A percentile compares a stretch with the other conserved stretches of the same genome.
Evolutionary conservation across 2,888 invertebrate species (phyloP).

Genomic region (Drosophila paranaensis): DNA sequence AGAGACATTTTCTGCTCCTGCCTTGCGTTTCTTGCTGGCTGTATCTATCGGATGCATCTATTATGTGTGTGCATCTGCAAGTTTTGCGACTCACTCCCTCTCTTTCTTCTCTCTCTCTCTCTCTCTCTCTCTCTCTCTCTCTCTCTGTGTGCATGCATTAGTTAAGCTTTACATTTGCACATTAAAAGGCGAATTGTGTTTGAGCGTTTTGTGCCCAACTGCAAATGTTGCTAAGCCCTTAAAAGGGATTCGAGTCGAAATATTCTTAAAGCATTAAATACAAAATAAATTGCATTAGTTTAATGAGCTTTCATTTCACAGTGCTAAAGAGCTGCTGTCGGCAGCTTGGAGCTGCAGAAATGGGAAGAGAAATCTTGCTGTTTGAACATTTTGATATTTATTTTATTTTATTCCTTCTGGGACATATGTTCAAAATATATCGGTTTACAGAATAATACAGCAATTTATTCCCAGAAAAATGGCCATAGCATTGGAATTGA

Average conservation of each 20-base stretch:
- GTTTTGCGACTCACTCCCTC: slow-evolving; percentile 11
- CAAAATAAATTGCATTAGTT: slow-evolving; percentile 7
- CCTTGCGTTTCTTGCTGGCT: slow-evolving; percentile 22
- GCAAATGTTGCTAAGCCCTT: slow-evolving; percentile 62
- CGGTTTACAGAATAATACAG: neutral
- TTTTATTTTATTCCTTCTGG: neutral
- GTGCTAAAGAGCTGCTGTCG: neutral
- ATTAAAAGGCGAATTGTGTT: slow-evolving; percentile 81
- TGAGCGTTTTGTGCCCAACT: slow-evolving; percentile 54
- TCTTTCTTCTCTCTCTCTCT: neutral
- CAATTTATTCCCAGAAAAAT: neutral
- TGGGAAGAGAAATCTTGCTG: neutral
- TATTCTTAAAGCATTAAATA: slow-evolving; percentile 24
- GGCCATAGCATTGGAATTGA: too few species aligned
- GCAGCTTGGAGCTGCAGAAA: neutral
- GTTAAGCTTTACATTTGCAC: slow-evolving; percentile 79
- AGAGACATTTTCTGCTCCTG: slow-evolving; percentile 32
- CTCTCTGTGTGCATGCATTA: slow-evolving; percentile 42
- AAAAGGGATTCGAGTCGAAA: slow-evolving; percentile 55
- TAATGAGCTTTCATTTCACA: slow-evolving; percentile 6
- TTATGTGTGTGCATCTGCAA: slow-evolving; percentile 70
- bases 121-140: neutral
- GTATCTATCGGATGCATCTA: slow-evolving; percentile 73
- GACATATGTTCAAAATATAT: neutral
- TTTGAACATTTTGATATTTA: neutral